A percentile compares a stretch with the other conserved stretches of the same genome.
phyloP scores from a whole-genome alignment of 2,797 vertebrate species.

The Xenentodon cancila region DNA sequence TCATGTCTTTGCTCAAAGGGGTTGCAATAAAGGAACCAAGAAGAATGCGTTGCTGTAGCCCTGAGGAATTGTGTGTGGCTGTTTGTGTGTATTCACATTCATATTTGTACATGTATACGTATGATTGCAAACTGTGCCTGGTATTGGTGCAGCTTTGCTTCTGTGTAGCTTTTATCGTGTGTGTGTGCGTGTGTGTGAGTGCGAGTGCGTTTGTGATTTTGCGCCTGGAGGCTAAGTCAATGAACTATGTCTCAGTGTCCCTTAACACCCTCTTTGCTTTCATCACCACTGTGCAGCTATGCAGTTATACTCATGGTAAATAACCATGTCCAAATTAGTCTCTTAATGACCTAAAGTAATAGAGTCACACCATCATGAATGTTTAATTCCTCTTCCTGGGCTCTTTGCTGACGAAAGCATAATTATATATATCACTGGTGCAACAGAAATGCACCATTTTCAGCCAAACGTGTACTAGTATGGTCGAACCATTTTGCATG shows the following conservation, averaged over 20 bases:
- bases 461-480: slow-evolving; percentile 44
- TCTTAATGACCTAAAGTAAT: slow-evolving; percentile 62
- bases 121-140: slow-evolving; percentile 9
- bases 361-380: slow-evolving; percentile 62
- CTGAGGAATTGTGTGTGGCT: slow-evolving; percentile 29
- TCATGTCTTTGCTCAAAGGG: slow-evolving; percentile 52
- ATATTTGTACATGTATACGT: slow-evolving; percentile 9
- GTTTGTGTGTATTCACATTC: slow-evolving; percentile 9
- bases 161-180: background rate
- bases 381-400: slow-evolving; percentile 65
- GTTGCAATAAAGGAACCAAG: slow-evolving; percentile 37
- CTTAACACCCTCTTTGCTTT: slow-evolving; percentile 55
- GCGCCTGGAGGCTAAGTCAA: slow-evolving; percentile 42
- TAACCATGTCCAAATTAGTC: slow-evolving; percentile 58
- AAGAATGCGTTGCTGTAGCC: slow-evolving; percentile 55
- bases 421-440: slow-evolving; percentile 61
- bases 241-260: slow-evolving; percentile 54
- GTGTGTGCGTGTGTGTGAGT: background rate
- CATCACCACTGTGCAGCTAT: slow-evolving; percentile 41
- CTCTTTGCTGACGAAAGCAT: slow-evolving; percentile 67
- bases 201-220: slow-evolving; percentile 23
- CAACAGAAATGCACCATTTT: slow-evolving; percentile 54
- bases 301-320: slow-evolving; percentile 59
- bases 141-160: background rate
- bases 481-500: slow-evolving; percentile 26